Conservation (phyloP, 92 coral and sea anemone species). For the Metridium senile region DNA sequence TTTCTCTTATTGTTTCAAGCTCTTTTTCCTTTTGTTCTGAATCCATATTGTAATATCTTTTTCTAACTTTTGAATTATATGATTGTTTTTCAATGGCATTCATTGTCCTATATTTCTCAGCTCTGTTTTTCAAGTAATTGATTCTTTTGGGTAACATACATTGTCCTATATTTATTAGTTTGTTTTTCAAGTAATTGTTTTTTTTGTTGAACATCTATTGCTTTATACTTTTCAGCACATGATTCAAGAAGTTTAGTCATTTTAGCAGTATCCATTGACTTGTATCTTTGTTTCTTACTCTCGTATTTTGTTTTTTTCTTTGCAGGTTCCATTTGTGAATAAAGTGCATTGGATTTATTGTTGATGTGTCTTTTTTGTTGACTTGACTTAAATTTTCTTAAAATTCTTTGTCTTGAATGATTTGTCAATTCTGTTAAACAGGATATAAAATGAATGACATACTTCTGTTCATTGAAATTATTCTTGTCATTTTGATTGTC, state of each 20-base stretch:
- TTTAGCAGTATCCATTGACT: conserved; percentile 9
- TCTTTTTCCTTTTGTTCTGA: background rate
- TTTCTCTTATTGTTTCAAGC: background rate
- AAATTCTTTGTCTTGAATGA: conserved; percentile 25
- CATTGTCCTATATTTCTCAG: conserved; percentile 25
- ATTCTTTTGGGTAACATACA: background rate
- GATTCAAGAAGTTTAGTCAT: conserved; percentile 26
- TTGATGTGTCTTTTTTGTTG: conserved; percentile 33
- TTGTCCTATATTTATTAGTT: conserved; percentile 9
- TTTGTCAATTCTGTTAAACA: conserved; percentile 21
- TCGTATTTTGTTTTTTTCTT: conserved; percentile 10
- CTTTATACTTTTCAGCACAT: conserved; percentile 10
- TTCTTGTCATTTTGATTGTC: conserved; percentile 18
- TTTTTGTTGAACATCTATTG: conserved; percentile 16
- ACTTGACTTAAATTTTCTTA: conserved; percentile 48
- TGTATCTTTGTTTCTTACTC: conserved; percentile 1
- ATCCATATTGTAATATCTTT: background rate
- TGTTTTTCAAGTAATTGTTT: background rate
- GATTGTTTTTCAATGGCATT: conserved; percentile 15
- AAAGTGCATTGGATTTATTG: conserved; percentile 30
- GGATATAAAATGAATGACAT: conserved; percentile 17
- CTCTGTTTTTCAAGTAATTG: conserved; percentile 17
- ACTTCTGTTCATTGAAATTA: conserved; percentile 20
- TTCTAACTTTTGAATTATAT: conserved; percentile 4
- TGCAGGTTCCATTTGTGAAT: conserved; percentile 51